Percentiles rank a stretch among this genome's conserved stretches.
These are phyloP conservation scores for Calosoma granatense DNA, from an alignment of 1,140 invertebrate genomes.

Conservation along the genomic window DNA sequence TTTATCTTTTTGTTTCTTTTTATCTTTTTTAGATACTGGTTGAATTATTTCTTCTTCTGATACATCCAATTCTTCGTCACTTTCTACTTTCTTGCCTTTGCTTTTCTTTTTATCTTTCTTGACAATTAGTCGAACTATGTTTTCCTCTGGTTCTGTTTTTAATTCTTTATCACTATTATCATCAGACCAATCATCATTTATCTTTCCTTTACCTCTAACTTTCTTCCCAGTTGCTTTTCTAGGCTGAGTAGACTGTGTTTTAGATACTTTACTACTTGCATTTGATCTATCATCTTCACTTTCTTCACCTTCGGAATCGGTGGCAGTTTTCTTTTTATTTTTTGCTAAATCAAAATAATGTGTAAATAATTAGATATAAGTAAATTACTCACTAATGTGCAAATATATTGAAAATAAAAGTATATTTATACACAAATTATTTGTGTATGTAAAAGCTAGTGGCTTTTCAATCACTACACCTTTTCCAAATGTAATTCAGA, in stretches of 20 bases:
- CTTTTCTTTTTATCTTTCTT: constrained; percentile 32
- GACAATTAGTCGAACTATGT: constrained; percentile 26
- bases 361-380: background rate
- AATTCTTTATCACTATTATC: constrained; percentile 32
- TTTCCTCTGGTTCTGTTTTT: constrained; percentile 29
- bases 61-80: constrained; percentile 16
- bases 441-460: background rate
- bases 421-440: background rate
- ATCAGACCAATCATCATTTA: constrained; percentile 42
- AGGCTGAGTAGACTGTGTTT: constrained; percentile 25
- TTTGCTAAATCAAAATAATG: constrained; percentile 22
- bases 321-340: constrained; percentile 31
- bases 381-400: background rate
- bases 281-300: constrained; percentile 29
- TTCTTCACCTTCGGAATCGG: constrained; percentile 33
- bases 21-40: constrained; percentile 22
- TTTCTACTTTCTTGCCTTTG: constrained; percentile 18
- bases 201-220: constrained; percentile 40
- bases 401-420: background rate
- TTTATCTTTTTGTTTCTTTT: constrained; percentile 17
- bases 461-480: too few species aligned
- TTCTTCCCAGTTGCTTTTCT: constrained; percentile 36
- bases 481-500: too few species aligned
- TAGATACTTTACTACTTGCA: constrained; percentile 30
- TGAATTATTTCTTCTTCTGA: constrained; percentile 22